A percentile compares a stretch with the other conserved stretches of the same genome.
Conservation (phyloP, 2,888 invertebrate genomes). For the Pomacea canaliculata region DNA sequence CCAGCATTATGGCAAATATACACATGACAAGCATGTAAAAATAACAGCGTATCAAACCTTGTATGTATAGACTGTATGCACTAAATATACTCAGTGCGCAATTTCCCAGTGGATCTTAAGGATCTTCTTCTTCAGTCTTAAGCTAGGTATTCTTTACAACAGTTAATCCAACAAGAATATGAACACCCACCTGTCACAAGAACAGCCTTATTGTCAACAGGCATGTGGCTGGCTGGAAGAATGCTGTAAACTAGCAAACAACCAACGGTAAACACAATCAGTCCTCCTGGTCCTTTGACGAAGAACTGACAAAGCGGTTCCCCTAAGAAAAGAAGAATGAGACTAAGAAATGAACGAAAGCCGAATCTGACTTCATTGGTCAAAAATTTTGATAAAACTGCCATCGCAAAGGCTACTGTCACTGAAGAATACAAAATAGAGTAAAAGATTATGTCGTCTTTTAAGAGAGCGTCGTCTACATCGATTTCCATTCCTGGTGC, state of each 20-base stretch:
- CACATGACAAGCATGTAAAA: too few relatives aligned
- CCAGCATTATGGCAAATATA: too few relatives aligned
- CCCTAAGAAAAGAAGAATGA: conserved; percentile 64
- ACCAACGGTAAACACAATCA: conserved; percentile 59
- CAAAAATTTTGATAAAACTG: conserved; percentile 66
- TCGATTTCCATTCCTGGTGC: conserved; percentile 30
- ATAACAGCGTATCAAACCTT: too few relatives aligned
- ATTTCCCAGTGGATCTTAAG: too few relatives aligned
- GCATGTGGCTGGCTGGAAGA: conserved; percentile 65
- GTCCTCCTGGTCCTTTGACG: conserved; percentile 64
- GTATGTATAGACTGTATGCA: too few relatives aligned
- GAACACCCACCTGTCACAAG: conserved; percentile 61
- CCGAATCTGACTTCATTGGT: conserved; percentile 68
- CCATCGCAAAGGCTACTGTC: conserved; percentile 66
- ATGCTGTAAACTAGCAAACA: conserved; percentile 65
- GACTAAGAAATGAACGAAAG: conserved; percentile 62
- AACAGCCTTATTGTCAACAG: conserved; percentile 62
- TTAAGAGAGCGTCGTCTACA: conserved; percentile 31
- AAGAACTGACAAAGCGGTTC: conserved; percentile 67
- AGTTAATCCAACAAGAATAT: too few relatives aligned
- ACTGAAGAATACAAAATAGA: conserved; percentile 65
- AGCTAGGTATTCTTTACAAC: too few relatives aligned
- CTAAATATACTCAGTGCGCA: too few relatives aligned
- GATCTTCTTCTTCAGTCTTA: too few relatives aligned
- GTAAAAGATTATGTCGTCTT: conserved; percentile 64